Conservation (phyloP, 2,797 vertebrate species). For the Argentina silus region DNA sequence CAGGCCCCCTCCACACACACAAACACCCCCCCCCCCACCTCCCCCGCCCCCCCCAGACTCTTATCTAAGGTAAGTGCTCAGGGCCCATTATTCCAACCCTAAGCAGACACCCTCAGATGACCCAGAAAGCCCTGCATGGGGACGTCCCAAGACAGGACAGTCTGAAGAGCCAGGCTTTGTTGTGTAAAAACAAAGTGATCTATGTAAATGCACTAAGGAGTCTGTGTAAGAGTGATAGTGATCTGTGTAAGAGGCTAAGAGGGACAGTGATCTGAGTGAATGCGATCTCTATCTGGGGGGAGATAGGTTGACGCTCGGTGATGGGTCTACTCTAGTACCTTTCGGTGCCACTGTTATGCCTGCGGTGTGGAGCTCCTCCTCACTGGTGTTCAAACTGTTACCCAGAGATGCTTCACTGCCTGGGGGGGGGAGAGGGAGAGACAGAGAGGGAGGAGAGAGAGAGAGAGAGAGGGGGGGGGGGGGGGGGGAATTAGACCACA, state of each 20-base stretch:
- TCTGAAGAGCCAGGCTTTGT: slow-evolving; percentile 47
- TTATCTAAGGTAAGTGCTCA: no score
- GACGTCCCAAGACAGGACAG: slow-evolving; percentile 35
- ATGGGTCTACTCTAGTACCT: slow-evolving; percentile 68
- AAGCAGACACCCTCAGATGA: slow-evolving; percentile 19
- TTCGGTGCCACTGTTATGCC: slow-evolving; percentile 67
- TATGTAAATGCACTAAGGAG: slow-evolving; percentile 38
- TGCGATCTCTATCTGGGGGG: no score
- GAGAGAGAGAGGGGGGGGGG: slow-evolving; percentile 13
- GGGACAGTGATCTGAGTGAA: slow-evolving; percentile 28
- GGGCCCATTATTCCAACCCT: background rate
- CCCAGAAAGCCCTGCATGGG: slow-evolving; percentile 53
- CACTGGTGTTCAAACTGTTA: slow-evolving; percentile 80
- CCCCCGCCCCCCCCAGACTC: slow-evolving; percentile 1
- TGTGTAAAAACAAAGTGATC: slow-evolving; percentile 67
- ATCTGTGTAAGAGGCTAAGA: slow-evolving; percentile 42
- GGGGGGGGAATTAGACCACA: slow-evolving; percentile 42
- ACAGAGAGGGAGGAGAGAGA: background rate
- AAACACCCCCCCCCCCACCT: slow-evolving; percentile 36
- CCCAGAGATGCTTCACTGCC: slow-evolving; percentile 79
- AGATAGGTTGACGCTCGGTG: slow-evolving; percentile 11
- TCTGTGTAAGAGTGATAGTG: slow-evolving; percentile 58
- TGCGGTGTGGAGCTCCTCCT: slow-evolving; percentile 81
- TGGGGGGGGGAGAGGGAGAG: slow-evolving; percentile 33
- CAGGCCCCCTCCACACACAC: background rate